Conservation (phyloP, 2,797 vertebrate species). For the Salmo trutta region DNA sequence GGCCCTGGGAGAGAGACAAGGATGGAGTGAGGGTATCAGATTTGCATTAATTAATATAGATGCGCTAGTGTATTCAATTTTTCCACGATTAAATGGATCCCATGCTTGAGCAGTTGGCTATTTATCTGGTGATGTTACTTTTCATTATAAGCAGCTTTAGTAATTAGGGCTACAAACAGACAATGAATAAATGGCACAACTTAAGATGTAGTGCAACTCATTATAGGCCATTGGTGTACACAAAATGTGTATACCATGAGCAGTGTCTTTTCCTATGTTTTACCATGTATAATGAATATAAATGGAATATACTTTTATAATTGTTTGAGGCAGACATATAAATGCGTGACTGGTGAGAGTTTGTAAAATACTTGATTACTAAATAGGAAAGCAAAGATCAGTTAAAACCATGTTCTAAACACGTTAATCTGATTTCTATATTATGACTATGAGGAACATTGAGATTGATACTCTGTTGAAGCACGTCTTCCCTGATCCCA, state of each 20-base stretch:
- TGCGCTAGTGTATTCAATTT: constrained; percentile 62
- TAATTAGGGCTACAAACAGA: constrained; percentile 40
- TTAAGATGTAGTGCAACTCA: background rate
- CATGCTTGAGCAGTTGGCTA: constrained; percentile 62
- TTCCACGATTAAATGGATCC: constrained; percentile 60
- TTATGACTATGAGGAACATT: background rate
- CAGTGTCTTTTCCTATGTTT: background rate
- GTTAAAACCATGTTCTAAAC: background rate
- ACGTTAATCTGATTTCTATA: background rate
- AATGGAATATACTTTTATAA: background rate
- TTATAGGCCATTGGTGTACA: background rate
- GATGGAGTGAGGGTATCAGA: constrained; percentile 53
- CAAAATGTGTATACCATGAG: background rate
- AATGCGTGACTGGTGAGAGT: background rate
- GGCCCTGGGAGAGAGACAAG: constrained; percentile 51
- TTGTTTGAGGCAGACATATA: background rate
- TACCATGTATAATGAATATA: background rate
- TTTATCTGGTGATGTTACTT: constrained; percentile 52
- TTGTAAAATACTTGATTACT: background rate
- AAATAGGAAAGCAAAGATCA: background rate
- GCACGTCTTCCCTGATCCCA: constrained; percentile 17
- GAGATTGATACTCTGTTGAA: background rate
- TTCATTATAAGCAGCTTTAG: constrained; percentile 64
- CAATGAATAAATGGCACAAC: constrained; percentile 8
- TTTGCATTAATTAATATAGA: constrained; percentile 75